Evolutionary conservation across 2,113 vertebrate genomes (phyloP), one percentile per base, ranked within the genome.

Genomic region (Corvus hawaiiensis): DNA sequence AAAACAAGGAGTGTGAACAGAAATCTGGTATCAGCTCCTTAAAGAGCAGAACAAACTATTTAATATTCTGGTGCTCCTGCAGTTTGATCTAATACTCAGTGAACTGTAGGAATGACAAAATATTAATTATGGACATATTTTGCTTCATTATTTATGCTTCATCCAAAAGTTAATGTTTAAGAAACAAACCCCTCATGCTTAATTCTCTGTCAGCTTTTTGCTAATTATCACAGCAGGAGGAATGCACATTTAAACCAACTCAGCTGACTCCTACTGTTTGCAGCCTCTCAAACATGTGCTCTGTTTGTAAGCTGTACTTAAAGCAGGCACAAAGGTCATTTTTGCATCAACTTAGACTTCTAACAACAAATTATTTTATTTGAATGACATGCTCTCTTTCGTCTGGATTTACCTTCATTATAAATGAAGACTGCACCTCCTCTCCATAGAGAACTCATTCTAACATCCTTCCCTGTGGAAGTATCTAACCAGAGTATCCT

Each of bases 121-220:
- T 72, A 91, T 90, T 85, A 93, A 97, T 93, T 93, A 80, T 17
- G 64, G 72, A 81, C 52, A 30, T 67, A 86, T 84, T 92, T 89
- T 75, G 10, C 56, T 92, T 87, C 72, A 76, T 83, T 84, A 89
- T 78, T 89, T 94, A 80, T 66, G 68, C 69, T 71, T 84, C 52
- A 91, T 63, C 51, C 54, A 71, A 90, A 95, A 94, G 51, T 59
- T 69, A 90, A 64, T 84, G 22, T 94, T 94, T 94, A 88, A 93
- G 73, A 91, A 90, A 96, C 73, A 89, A 94, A 51, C 32, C 44
- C 52, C 32, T 84, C 54, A 76, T 43, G 22, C 33, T 91, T 96
- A 94, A 94, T 95, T 89, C 72, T 93, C 80, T 85, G 66, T 78
- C 81, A 88, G 86, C 67, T 88, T 83, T 83, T 78, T 85, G 54